Evolutionary conservation across 2,888 invertebrate species (phyloP).

Genomic region (Camptogramma bilineatum): DNA sequence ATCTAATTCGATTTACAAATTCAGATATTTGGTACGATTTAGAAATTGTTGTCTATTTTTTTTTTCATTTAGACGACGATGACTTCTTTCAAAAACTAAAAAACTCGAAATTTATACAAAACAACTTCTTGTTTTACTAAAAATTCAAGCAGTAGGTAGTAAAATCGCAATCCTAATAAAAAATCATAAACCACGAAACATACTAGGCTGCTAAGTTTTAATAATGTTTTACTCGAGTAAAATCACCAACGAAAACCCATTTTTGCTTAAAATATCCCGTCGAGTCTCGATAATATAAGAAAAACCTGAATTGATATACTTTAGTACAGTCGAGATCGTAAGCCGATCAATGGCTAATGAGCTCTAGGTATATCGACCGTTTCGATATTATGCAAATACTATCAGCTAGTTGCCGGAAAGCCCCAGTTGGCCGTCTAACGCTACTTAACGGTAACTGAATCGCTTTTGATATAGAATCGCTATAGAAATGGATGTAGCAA

Average conservation of each 20-base stretch:
- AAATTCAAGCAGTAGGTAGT: no score
- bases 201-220: background rate
- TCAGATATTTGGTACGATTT: conserved; percentile 4
- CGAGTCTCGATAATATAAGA: conserved; percentile 9
- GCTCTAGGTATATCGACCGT: conserved; percentile 69
- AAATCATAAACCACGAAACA: no score
- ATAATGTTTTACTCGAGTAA: background rate
- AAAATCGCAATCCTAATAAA: no score
- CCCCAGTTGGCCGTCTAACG: conserved; percentile 60
- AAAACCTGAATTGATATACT: conserved; percentile 23
- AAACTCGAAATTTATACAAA: no score
- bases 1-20: no score
- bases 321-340: conserved; percentile 61
- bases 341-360: conserved; percentile 77
- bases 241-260: background rate
- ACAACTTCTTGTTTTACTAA: no score
- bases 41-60: background rate
- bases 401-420: conserved; percentile 63
- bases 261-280: background rate
- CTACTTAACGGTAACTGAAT: conserved; percentile 62
- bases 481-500: conserved; percentile 18
- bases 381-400: conserved; percentile 80
- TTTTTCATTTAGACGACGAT: no score
- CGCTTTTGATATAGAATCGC: conserved; percentile 47
- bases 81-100: no score